Conservation (phyloP, 1,140 invertebrate species). For the Euglossa dilemma region DNA sequence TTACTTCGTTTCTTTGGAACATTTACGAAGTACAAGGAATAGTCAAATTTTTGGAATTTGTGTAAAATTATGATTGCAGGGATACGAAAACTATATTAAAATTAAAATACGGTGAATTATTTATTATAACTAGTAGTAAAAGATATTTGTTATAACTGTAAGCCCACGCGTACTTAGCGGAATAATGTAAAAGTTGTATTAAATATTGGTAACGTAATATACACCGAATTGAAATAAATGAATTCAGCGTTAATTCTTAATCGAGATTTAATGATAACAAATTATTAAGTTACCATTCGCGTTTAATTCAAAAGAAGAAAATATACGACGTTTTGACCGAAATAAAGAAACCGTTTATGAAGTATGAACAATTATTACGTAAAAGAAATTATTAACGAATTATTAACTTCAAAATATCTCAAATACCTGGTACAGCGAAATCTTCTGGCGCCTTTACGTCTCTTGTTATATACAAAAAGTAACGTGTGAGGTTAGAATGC, state of each 20-base stretch:
- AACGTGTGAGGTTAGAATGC: constrained; percentile 31
- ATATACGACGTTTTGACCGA: neutral
- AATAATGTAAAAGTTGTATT: neutral
- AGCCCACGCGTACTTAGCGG: neutral
- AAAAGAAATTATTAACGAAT: neutral
- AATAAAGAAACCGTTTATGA: no score
- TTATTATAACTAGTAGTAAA: no score
- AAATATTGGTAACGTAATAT: no score
- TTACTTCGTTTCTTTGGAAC: neutral
- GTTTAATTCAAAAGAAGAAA: neutral
- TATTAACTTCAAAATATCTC: constrained; percentile 19
- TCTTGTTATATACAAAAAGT: constrained; percentile 26
- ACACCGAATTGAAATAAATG: no score
- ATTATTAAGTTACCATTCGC: no score
- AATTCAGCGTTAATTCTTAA: no score
- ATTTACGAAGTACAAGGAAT: no score
- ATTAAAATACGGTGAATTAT: neutral
- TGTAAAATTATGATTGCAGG: no score
- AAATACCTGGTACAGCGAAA: constrained; percentile 21
- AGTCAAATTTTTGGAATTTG: neutral
- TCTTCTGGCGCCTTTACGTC: neutral
- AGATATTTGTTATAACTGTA: no score
- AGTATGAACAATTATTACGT: no score
- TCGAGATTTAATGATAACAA: no score
- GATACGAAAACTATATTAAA: neutral